Percentiles rank a stretch among this genome's conserved stretches.
Conservation (phyloP, 2,888 invertebrate genomes). For the Eulithis prunata region DNA sequence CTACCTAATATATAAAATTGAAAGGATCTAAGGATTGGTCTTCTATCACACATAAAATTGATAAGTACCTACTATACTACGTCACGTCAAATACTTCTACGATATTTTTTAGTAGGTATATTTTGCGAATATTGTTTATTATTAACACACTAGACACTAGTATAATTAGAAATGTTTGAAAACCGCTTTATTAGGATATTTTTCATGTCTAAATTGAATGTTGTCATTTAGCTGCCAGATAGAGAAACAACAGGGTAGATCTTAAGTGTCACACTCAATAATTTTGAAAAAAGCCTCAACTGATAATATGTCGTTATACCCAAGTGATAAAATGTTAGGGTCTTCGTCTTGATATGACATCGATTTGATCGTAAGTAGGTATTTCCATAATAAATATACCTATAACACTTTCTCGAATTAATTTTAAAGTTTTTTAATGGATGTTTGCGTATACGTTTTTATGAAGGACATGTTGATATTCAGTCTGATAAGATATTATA, state of each 20-base stretch:
- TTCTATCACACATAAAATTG: conserved; percentile 77
- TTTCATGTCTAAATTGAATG: no score
- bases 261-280: no score
- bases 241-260: no score
- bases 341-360: conserved; percentile 14
- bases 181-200: no score
- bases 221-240: no score
- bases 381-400: not conserved
- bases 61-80: conserved; percentile 50
- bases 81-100: conserved; percentile 28
- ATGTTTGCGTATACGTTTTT: conserved; percentile 57
- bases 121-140: not conserved
- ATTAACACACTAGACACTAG: not conserved
- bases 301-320: not conserved
- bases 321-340: not conserved
- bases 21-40: conserved; percentile 66
- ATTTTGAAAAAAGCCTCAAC: not conserved
- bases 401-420: not conserved
- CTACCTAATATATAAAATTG: conserved; percentile 32
- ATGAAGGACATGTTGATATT: conserved; percentile 55
- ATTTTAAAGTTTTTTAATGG: not conserved
- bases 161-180: no score
- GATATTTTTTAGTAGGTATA: not conserved
- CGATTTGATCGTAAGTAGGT: conserved; percentile 1
- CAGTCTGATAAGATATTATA: conserved; percentile 59